These are phyloP conservation scores for Coptodon bakossiorum DNA, from an alignment of 2,113 vertebrate species.

Conservation along the genomic window DNA sequence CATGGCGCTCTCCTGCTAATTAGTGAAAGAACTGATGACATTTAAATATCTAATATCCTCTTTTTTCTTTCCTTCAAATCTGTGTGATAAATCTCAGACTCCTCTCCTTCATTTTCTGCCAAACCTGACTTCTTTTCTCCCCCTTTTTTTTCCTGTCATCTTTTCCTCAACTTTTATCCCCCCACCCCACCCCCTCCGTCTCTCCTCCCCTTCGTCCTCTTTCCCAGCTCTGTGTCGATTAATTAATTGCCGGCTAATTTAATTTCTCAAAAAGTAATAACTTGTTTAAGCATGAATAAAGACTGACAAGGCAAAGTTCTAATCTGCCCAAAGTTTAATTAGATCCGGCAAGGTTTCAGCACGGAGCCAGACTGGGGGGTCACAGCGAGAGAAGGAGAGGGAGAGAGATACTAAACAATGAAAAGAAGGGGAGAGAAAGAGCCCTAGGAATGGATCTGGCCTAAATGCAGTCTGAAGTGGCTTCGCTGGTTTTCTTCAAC, in stretches of 20 bases:
- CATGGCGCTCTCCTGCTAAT: slow-evolving; percentile 28
- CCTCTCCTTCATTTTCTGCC: slow-evolving; percentile 42
- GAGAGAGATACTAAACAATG: background rate
- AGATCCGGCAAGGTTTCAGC: slow-evolving; percentile 65
- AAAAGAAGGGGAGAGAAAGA: background rate
- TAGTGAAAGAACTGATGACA: slow-evolving; percentile 34
- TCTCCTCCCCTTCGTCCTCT: slow-evolving; percentile 18
- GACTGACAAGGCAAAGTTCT: slow-evolving; percentile 76
- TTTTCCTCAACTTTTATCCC: background rate
- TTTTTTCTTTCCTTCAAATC: background rate
- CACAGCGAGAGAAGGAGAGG: background rate
- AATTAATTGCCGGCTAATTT: slow-evolving; percentile 80
- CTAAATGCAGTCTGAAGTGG: background rate
- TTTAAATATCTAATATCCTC: slow-evolving; percentile 39
- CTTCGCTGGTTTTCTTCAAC: background rate
- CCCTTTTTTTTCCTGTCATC: background rate
- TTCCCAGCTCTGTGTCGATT: slow-evolving; percentile 68
- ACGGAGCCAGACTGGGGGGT: slow-evolving; percentile 49
- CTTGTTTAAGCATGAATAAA: slow-evolving; percentile 76
- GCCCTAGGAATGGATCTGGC: background rate
- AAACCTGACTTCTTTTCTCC: background rate
- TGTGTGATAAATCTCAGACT: slow-evolving; percentile 24
- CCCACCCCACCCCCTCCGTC: background rate
- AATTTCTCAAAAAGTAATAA: slow-evolving; percentile 78
- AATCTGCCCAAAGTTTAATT: slow-evolving; percentile 77